Conservation (phyloP, 2,113 vertebrate species). For the Heliornis fulica region DNA sequence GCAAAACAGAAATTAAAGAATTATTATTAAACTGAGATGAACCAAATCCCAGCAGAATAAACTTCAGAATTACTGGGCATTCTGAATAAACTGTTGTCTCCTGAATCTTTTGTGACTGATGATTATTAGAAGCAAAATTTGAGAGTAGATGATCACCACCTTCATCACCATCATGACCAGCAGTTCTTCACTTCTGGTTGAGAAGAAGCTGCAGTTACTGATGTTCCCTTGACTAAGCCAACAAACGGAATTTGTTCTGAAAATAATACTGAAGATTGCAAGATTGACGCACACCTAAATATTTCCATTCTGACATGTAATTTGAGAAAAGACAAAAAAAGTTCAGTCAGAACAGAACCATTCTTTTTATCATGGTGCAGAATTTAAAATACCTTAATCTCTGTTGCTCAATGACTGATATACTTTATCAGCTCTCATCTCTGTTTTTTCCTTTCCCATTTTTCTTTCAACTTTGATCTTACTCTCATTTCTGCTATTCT, state of each 20-base stretch:
- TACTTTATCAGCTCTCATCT: background rate
- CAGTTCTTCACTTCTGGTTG: background rate
- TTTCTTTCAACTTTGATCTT: background rate
- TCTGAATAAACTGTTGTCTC: background rate
- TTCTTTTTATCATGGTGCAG: background rate
- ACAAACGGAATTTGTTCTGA: background rate
- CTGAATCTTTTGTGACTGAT: background rate
- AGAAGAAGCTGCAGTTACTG: background rate
- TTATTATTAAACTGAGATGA: background rate
- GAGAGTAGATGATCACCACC: background rate
- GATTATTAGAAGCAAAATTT: background rate
- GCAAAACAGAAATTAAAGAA: background rate
- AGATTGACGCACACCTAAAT: background rate
- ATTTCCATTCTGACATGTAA: background rate
- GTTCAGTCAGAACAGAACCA: background rate
- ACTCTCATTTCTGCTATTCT: background rate
- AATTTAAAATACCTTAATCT: background rate
- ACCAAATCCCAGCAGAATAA: background rate
- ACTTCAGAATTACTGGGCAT: background rate
- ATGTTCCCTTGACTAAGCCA: background rate
- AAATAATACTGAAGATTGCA: background rate
- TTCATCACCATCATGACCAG: background rate
- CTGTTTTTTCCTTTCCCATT: background rate
- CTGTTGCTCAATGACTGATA: background rate
- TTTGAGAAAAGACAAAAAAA: background rate